Percentiles rank a stretch among this genome's conserved stretches.
These are phyloP conservation scores for Rhynchomys soricoides DNA, from an alignment of 2,113 vertebrate species.

Conservation along the genomic window DNA sequence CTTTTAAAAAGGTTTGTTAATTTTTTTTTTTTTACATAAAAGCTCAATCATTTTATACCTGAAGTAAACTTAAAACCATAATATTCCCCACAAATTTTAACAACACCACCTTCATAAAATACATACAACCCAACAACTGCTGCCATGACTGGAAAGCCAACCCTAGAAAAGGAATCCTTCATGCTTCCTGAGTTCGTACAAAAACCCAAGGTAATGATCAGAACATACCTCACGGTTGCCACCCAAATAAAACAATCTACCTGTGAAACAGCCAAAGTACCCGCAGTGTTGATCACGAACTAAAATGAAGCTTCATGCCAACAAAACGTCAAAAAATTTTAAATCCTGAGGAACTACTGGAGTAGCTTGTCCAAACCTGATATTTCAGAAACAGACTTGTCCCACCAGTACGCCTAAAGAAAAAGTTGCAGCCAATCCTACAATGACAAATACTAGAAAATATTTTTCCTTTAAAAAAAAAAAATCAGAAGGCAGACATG, in stretches of 20 bases:
- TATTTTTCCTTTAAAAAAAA: background rate
- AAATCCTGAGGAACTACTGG: conserved; percentile 30
- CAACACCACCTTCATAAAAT: background rate
- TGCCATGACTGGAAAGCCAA: background rate
- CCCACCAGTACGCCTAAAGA: conserved; percentile 68
- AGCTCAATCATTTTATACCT: too few relatives aligned
- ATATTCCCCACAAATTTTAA: background rate
- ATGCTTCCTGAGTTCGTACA: background rate
- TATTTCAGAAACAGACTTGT: conserved; percentile 54
- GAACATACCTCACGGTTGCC: background rate
- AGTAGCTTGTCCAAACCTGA: background rate
- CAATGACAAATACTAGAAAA: conserved; percentile 69
- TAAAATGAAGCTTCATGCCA: conserved; percentile 35
- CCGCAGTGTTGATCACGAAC: background rate
- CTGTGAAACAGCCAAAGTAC: background rate
- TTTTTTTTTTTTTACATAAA: too few relatives aligned
- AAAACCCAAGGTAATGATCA: background rate
- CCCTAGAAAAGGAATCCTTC: background rate
- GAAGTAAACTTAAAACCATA: too few relatives aligned
- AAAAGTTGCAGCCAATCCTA: conserved; percentile 80
- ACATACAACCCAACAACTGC: background rate
- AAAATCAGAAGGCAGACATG: conserved; percentile 74
- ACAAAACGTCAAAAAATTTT: background rate
- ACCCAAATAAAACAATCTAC: background rate
- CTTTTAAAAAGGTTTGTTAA: too few relatives aligned